Evolutionary conservation across 1,140 invertebrate genomes (phyloP), one percentile per base, ranked within the genome.

Genomic region (Brachionus angularis): DNA sequence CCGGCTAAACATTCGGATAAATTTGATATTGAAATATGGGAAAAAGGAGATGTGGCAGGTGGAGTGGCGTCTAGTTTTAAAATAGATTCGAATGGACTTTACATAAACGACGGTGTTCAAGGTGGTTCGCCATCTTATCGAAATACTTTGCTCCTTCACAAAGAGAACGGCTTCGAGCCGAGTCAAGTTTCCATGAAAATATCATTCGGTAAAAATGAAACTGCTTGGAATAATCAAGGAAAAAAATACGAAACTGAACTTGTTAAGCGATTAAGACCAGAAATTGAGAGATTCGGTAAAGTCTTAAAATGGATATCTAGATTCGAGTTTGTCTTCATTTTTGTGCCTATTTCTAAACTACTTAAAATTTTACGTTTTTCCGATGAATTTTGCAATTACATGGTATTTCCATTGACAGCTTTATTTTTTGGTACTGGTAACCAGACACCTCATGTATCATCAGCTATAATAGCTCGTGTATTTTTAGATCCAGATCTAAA

Each of bases 401-500:
- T 78, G 77, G 76, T 78, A 2, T 76, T 74, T 42, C 77, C 77
- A n/a, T 72, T 78, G n/a, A 76, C 76, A 23, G 77, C 77, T 1
- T 47, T 78, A 16, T 78, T 78, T 50, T 77, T 77, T 72, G 77
- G 76, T 4, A 77, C 77, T 2, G 77, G 76, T 10, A 78, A 78
- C 42, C 76, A 77, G 64, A 77, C 76, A 21, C 75, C 77, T 1
- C 72, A 75, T 71, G 76, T 78, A 0, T 76, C 76, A 0, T 76
- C 77, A 14, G 77, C 76, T 0, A 75, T 78, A 8, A 72, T 78
- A 67, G 77, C 77, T 5, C 73, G 76, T 5, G 77, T 78, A 18
- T 78, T 78, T 46, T 72, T 78, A 1, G 77, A 78, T 62, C 74
- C 76, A 55, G 76, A 78, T 50, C 71, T 77, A 1, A 67, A 75